phyloP scores from a whole-genome alignment of 1,140 invertebrate genomes.

The Octopus bimaculoides region DNA sequence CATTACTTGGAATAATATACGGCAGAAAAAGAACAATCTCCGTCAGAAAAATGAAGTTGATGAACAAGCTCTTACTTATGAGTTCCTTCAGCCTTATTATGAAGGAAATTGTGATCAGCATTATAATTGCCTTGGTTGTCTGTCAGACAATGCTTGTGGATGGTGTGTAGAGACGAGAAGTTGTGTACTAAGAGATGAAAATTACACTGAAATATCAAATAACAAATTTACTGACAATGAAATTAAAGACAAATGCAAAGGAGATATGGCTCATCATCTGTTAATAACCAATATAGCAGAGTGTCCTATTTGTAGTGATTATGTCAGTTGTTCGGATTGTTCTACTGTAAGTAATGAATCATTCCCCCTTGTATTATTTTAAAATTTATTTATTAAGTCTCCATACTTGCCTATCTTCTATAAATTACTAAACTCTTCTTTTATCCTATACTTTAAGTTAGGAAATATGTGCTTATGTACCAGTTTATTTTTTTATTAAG shows the following conservation, averaged over 20 bases:
- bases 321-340: conserved; percentile 45
- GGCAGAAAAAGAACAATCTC: background rate
- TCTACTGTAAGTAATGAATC: conserved; percentile 27
- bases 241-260: conserved; percentile 12
- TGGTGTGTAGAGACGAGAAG: conserved; percentile 67
- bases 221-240: too few species aligned
- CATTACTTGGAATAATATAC: background rate
- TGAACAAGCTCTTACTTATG: conserved; percentile 74
- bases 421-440: too few species aligned
- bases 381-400: background rate
- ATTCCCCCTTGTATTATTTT: background rate
- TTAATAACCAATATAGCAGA: conserved; percentile 66
- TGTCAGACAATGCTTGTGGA: conserved; percentile 83
- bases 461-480: too few species aligned
- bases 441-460: too few species aligned
- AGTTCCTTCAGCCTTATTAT: conserved; percentile 81
- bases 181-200: conserved; percentile 24
- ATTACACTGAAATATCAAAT: background rate
- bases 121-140: conserved; percentile 80
- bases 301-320: conserved; percentile 82
- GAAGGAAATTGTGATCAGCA: conserved; percentile 69
- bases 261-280: conserved; percentile 20
- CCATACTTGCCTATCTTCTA: too few species aligned
- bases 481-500: too few species aligned
- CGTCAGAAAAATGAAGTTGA: background rate